Evolutionary conservation across 1,140 invertebrate genomes (phyloP).

Genomic region (Drosophila seguyi): DNA sequence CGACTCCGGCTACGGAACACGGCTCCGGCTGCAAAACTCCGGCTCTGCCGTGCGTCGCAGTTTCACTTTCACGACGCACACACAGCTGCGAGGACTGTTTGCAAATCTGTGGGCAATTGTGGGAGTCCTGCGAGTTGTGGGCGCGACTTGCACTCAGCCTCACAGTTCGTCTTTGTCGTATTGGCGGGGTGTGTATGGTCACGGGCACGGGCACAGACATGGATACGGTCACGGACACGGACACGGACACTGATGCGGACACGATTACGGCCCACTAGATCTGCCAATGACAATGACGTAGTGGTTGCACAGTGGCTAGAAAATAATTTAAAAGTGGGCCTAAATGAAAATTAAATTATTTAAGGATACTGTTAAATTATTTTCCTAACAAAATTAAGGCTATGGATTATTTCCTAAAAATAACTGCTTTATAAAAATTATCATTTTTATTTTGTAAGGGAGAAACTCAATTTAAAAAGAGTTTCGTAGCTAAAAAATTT

Average conservation of each 20-base stretch:
- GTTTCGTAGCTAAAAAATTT: too few species aligned
- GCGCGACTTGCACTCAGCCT: slow-evolving; percentile 75
- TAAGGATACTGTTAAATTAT: not conserved
- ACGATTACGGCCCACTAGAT: slow-evolving; percentile 18
- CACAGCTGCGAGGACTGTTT: slow-evolving; percentile 18
- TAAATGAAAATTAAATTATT: too few species aligned
- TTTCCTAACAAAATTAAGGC: not conserved
- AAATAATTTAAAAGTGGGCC: not conserved
- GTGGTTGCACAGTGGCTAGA: slow-evolving; percentile 17
- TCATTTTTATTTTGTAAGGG: too few species aligned
- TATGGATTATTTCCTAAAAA: too few species aligned
- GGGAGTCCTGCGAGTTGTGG: slow-evolving; percentile 36
- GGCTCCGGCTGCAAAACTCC: slow-evolving; percentile 36
- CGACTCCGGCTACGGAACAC: slow-evolving; percentile 48
- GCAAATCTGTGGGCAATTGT: slow-evolving; percentile 22
- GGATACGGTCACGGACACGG: not conserved
- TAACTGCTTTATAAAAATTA: too few species aligned
- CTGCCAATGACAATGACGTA: slow-evolving; percentile 39
- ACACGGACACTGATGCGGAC: not conserved
- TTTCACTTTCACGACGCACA: slow-evolving; percentile 72
- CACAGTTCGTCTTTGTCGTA: slow-evolving; percentile 61
- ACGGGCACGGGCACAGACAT: slow-evolving; percentile 7
- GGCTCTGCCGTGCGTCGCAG: slow-evolving; percentile 58
- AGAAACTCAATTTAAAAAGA: too few species aligned
- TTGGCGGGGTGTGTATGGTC: slow-evolving; percentile 5